Conservation (phyloP, 92 coral and sea anemone species). For the Virgularia gustaviana region DNA sequence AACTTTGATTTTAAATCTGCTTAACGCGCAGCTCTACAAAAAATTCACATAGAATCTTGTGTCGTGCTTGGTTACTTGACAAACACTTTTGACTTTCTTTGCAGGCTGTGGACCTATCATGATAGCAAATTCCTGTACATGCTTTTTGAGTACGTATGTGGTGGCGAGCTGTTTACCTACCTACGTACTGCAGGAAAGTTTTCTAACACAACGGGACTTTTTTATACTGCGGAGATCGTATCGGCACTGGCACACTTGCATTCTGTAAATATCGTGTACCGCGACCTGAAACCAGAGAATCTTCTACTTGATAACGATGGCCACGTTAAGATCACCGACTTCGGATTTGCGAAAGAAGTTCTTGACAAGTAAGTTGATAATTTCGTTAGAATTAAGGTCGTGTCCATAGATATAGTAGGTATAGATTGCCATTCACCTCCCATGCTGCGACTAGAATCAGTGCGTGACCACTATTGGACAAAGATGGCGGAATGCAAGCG, state of each 20-base stretch:
- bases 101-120: conserved; percentile 89
- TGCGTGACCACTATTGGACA: no score
- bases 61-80: no score
- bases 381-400: neutral
- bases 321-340: conserved; percentile 95
- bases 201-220: conserved; percentile 91
- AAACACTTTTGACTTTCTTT: neutral
- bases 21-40: neutral
- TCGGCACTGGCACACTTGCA: conserved; percentile 92
- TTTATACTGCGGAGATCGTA: conserved; percentile 91
- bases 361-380: conserved; percentile 84
- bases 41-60: neutral
- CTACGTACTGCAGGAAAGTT: conserved; percentile 96
- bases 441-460: no score
- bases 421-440: neutral
- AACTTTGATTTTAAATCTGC: neutral
- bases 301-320: conserved; percentile 90
- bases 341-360: conserved; percentile 98
- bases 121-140: conserved; percentile 94
- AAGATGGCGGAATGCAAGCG: no score
- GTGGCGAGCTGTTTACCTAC: conserved; percentile 93
- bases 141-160: conserved; percentile 93
- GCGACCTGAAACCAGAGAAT: conserved; percentile 96
- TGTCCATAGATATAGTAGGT: neutral
- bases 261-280: conserved; percentile 76